These are phyloP conservation scores for Drosophila melanogaster DNA, from an alignment of 1,140 invertebrate species.

Conservation along the genomic window Release_6_plus_ISO1_MT NT_037436.4:19603501-19604000, in stretches of 20 bases:
- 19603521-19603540: conserved; percentile 33
- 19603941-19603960: conserved; percentile 48
- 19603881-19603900: conserved; percentile 17
- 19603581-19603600: conserved; percentile 59
- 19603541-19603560: conserved; percentile 35
- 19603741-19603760: conserved; percentile 54
- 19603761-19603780: conserved; percentile 11
- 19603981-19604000: conserved; percentile 37
- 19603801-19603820: conserved; percentile 75
- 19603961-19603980: conserved; percentile 36
- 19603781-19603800: conserved; percentile 55
- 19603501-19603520: conserved; percentile 54
- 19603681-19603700: conserved; percentile 45
- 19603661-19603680: conserved; percentile 81
- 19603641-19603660: conserved; percentile 64
- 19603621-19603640: conserved; percentile 26
- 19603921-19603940: conserved; percentile 32
- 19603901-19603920: conserved; percentile 36
- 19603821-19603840: conserved; percentile 55
- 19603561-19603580: conserved; percentile 47
- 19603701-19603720: conserved; percentile 42
- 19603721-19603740: conserved; percentile 58
- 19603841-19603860: conserved; percentile 31
- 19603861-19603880: conserved; percentile 23
- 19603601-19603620: conserved; percentile 39